phyloP scores from a whole-genome alignment of 23 tunicate genomes.

The Styela clava region DNA sequence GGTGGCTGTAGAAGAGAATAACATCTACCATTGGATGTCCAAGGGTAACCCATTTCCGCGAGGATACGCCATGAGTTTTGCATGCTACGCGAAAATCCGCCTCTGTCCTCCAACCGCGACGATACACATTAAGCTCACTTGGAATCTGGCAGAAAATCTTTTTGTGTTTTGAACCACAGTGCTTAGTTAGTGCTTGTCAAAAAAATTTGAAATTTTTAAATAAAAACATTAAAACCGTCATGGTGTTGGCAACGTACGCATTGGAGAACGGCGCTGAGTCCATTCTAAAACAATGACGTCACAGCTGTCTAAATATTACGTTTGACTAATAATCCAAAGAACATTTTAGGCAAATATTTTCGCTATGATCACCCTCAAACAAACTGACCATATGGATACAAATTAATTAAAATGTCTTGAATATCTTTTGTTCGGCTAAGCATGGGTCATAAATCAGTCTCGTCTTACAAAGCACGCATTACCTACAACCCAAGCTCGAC shows the following conservation, averaged over 20 bases:
- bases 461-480: too few relatives aligned
- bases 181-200: too few relatives aligned
- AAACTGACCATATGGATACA: neutral
- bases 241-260: neutral
- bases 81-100: conserved; percentile 32
- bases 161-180: neutral
- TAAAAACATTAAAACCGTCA: neutral
- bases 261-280: neutral
- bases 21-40: neutral
- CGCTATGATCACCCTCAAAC: neutral
- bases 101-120: conserved; percentile 5
- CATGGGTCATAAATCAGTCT: neutral
- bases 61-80: conserved; percentile 31
- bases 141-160: neutral
- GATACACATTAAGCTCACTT: conserved; percentile 19
- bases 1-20: neutral
- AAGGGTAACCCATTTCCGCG: conserved; percentile 6
- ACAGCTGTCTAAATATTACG: neutral
- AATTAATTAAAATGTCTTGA: neutral
- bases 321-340: neutral
- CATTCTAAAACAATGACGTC: neutral
- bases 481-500: neutral
- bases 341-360: neutral
- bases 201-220: too few relatives aligned
- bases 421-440: neutral